These are phyloP conservation scores for Pherbina coryleti DNA, from an alignment of 2,888 invertebrate species.

Conservation along the genomic window DNA sequence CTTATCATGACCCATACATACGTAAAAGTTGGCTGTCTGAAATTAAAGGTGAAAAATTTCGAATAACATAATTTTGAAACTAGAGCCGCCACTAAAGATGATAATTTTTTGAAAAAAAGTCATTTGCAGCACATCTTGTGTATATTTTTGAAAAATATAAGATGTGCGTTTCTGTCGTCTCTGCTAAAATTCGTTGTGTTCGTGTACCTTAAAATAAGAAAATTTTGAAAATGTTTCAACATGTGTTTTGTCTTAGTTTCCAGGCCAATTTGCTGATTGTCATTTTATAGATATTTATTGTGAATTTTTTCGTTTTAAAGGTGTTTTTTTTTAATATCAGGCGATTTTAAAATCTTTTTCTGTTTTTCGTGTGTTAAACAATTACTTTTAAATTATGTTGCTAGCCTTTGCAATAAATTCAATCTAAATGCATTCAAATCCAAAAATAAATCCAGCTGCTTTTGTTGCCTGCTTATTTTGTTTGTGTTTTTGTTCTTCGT, in stretches of 20 bases:
- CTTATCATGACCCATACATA: too few relatives aligned
- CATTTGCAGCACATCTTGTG: too few relatives aligned
- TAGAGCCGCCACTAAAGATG: too few relatives aligned
- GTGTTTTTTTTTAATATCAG: background rate
- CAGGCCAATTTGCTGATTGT: background rate
- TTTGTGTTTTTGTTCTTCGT: background rate
- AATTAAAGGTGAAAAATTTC: too few relatives aligned
- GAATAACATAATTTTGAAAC: too few relatives aligned
- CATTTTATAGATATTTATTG: background rate
- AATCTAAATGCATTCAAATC: background rate
- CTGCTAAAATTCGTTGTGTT: too few relatives aligned
- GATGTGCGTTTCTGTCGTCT: too few relatives aligned
- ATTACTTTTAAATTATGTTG: too few relatives aligned
- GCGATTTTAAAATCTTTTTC: background rate
- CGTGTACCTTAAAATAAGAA: too few relatives aligned
- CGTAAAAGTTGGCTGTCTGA: too few relatives aligned
- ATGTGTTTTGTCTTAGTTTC: background rate
- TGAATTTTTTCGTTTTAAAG: background rate
- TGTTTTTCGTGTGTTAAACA: background rate
- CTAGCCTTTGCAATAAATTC: background rate
- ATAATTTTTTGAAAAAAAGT: too few relatives aligned
- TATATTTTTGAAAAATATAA: too few relatives aligned
- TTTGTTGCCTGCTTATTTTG: background rate
- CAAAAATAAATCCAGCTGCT: background rate
- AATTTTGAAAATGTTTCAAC: background rate